Evolutionary conservation across 2,113 vertebrate species (phyloP), one percentile per base, ranked within the genome.

Genomic region (Ciconia stormi): DNA sequence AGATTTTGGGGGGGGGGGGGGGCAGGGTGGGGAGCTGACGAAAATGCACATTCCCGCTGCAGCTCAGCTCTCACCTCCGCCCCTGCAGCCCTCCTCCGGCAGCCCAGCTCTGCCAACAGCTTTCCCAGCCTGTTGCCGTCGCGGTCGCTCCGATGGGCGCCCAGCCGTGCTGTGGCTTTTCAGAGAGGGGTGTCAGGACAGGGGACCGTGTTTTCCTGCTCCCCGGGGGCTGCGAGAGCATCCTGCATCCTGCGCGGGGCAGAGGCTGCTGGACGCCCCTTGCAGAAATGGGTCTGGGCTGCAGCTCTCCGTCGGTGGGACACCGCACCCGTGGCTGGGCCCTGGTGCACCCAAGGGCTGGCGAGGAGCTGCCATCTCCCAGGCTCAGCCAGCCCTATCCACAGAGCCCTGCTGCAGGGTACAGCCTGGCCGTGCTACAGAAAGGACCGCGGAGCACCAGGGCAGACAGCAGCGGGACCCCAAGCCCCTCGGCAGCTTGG

Each of bases 1-100:
- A 95, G 96, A 97, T 93, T 85, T 93, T 3, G 84, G 89, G 70
- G 63, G n/a, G n/a, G n/a, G n/a, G 52, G 32, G 32, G n/a, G 34
- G 69, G 44, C 47, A n/a, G 17, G 20, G 42, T 71, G 81, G 59
- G 50, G 83, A 95, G 92, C 95, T 97, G 96, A 95, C 82, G 63
- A 93, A 95, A 95, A 96, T 47, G 93, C 82, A 83, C 82, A 89
- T 89, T 96, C 91, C 71, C 27, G 8, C 89, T 52, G 96, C 86
- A 80, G 95, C 79, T 96, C 94, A 95, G 94, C 96, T 96, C 95
- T 97, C 96, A 97, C 96, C 96, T 95, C 95, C 96, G 42, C 96
- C 96, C 93, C 95, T 94, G 89, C 94, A 95, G 94, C 86, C 88
- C 92, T 93, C 95, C 96, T 82, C 95, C 95, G 1, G 84, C 59